phyloP scores from a whole-genome alignment of 2,797 vertebrate species.

The Sarcoramphus papa region DNA sequence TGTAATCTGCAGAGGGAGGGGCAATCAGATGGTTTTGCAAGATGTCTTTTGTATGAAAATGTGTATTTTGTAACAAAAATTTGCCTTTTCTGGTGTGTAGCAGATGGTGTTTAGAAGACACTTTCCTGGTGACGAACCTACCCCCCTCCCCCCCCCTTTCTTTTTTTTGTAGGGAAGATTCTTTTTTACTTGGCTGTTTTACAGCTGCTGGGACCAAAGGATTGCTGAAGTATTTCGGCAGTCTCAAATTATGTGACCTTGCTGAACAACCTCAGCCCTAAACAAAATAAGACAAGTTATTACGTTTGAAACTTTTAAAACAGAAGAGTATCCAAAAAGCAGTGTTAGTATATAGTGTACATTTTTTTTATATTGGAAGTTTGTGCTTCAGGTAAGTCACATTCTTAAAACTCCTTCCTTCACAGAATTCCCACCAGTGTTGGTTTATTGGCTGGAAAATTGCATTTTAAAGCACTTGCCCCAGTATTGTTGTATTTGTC shows the following conservation, averaged over 20 bases:
- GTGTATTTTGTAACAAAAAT: slow-evolving; percentile 72
- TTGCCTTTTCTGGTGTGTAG: slow-evolving; percentile 67
- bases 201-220: slow-evolving; percentile 78
- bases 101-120: slow-evolving; percentile 47
- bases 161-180: slow-evolving; percentile 23
- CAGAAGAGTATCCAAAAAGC: slow-evolving; percentile 60
- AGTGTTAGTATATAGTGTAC: slow-evolving; percentile 62
- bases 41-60: slow-evolving; percentile 74
- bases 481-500: not conserved
- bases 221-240: slow-evolving; percentile 65
- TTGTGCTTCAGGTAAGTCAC: slow-evolving; percentile 59
- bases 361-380: slow-evolving; percentile 50
- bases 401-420: slow-evolving; percentile 65
- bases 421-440: slow-evolving; percentile 19
- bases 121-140: slow-evolving; percentile 37
- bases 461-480: slow-evolving; percentile 55
- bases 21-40: slow-evolving; percentile 66
- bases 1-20: slow-evolving; percentile 60
- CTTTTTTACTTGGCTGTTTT: slow-evolving; percentile 65
- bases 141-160: not conserved
- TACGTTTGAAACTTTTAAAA: slow-evolving; percentile 44
- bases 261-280: slow-evolving; percentile 59
- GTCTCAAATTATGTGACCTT: slow-evolving; percentile 61
- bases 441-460: slow-evolving; percentile 51
- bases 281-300: slow-evolving; percentile 50